Evolutionary conservation across 2,797 vertebrate species (phyloP).

Genomic region (Anguilla anguilla): DNA sequence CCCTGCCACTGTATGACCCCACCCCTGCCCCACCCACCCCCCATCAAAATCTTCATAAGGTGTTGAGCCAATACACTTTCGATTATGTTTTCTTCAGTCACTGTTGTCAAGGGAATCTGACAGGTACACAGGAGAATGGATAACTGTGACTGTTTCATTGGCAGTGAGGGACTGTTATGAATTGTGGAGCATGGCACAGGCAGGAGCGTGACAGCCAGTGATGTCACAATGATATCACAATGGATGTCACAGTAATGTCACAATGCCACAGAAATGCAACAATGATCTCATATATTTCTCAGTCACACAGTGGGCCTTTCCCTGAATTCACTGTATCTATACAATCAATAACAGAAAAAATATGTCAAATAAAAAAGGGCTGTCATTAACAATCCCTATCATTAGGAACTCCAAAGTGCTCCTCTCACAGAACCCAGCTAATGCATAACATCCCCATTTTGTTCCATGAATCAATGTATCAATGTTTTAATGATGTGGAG

Average conservation of each 20-base stretch:
- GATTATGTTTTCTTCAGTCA: background rate
- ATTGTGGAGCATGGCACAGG: conserved; percentile 18
- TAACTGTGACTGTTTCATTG: conserved; percentile 9
- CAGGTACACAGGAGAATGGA: background rate
- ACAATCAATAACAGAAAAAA: background rate
- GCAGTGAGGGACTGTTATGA: conserved; percentile 1
- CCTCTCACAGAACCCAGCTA: background rate
- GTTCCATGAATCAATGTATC: background rate
- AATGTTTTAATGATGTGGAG: background rate
- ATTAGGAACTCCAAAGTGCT: background rate
- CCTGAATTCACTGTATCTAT: background rate
- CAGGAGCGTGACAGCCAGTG: conserved; percentile 15
- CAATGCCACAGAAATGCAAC: conserved; percentile 5
- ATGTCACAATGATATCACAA: conserved; percentile 28
- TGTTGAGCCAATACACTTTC: background rate
- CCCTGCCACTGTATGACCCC: background rate
- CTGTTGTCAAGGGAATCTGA: background rate
- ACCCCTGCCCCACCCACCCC: background rate
- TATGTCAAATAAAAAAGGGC: background rate
- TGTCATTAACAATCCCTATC: background rate
- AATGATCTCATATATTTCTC: conserved; percentile 7
- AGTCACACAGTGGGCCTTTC: background rate
- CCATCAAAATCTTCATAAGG: background rate
- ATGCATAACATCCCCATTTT: background rate
- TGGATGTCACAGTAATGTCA: conserved; percentile 11